Evolutionary conservation across 2,113 vertebrate genomes (phyloP), one percentile per base, ranked within the genome.

Genomic region (Tenebrosternarchus preto): DNA sequence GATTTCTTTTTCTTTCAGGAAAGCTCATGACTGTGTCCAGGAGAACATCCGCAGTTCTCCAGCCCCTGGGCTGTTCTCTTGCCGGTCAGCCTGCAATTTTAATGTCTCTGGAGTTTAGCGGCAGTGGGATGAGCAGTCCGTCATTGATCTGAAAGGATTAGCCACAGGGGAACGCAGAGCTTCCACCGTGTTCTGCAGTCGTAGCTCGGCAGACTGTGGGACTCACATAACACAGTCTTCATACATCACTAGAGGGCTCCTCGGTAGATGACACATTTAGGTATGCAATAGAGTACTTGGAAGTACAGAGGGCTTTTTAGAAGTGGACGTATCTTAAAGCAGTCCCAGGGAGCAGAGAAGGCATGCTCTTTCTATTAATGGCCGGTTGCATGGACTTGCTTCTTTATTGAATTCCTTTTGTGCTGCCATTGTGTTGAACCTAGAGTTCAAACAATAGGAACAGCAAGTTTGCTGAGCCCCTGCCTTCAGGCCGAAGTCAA

Each of bases 1-100:
- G 25, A 22, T 31, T 36, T 43, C 33, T 46, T 31, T 83, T 50
- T 31, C 50, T 72, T 20, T 31, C 25, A 55, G 43, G 43, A 56
- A 73, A 31, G 15, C 50, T 73, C 25, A 53, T 73, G 24, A 27
- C 16, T 31, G 70, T 57, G 25, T 73, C 17, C 20, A 29, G 20
- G 17, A 20, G 70, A 50, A 55, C 50, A 56, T 50, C 75, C 77
- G 88, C 83, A 87, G 89, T 87, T 87, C 84, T 85, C 87, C 76
- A 85, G 90, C 82, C 87, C 90, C 89, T 92, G 87, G 88, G 91
- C 88, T 87, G 88, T 88, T 81, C 84, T 81, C 84, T 83, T 83
- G 25, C 80, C 84, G 88, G 86, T 88, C 84, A 76, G 89, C 84
- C 80, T 66, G 73, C 83, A 83, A 87, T 87, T 89, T 90, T 90